A percentile compares a stretch with the other conserved stretches of the same genome.
Conservation (phyloP, 2,888 invertebrate species). For the Lagria hirta region DNA sequence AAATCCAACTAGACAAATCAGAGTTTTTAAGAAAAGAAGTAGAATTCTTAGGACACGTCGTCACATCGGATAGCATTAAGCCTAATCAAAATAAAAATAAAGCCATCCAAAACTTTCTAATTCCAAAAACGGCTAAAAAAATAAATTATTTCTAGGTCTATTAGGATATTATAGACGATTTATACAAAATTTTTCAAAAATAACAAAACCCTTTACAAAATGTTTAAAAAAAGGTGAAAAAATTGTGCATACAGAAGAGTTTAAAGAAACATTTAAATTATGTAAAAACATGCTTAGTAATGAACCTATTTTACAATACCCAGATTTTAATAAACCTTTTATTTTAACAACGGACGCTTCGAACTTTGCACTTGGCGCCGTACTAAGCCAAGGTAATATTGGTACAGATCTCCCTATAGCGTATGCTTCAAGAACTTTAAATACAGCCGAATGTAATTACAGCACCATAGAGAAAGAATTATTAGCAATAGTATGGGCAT, state of each 20-base stretch:
- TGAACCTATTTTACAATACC: constrained; percentile 31
- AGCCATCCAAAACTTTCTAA: constrained; percentile 25
- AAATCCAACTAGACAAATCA: constrained; percentile 30
- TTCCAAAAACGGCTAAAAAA: constrained; percentile 28
- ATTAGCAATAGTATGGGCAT: no score
- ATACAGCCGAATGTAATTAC: no score
- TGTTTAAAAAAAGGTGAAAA: constrained; percentile 30
- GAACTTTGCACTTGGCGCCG: constrained; percentile 31
- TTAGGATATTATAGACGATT: constrained; percentile 30
- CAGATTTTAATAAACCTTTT: constrained; percentile 34
- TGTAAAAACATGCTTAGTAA: no score
- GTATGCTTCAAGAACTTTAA: no score
- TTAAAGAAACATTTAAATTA: no score
- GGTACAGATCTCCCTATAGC: constrained; percentile 30
- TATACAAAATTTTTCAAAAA: no score
- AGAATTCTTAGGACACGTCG: constrained; percentile 27
- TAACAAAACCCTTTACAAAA: no score
- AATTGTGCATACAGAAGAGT: no score
- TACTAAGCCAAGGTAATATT: constrained; percentile 30
- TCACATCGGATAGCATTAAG: constrained; percentile 28
- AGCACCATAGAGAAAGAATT: no score
- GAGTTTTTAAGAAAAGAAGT: constrained; percentile 30
- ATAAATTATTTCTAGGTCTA: constrained; percentile 27
- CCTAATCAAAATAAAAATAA: constrained; percentile 30
- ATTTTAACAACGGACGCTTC: constrained; percentile 34